Conservation (phyloP, 1,140 invertebrate genomes). For the Melitaea cinxia region DNA sequence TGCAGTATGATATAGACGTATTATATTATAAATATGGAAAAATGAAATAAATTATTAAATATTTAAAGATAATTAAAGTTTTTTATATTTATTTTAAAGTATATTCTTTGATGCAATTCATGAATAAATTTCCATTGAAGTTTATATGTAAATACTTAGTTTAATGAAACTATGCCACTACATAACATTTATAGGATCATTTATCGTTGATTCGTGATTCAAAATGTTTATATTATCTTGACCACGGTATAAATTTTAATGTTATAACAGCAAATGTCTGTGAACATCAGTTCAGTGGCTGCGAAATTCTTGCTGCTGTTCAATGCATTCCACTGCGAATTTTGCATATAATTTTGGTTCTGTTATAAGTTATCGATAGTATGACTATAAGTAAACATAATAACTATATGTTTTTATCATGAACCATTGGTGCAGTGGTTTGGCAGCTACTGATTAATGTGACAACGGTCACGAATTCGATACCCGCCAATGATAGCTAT, state of each 20-base stretch:
- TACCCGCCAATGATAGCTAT: no score
- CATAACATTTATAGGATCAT: not conserved
- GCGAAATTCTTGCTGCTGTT: slow-evolving; percentile 13
- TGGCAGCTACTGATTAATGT: no score
- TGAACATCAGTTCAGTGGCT: slow-evolving; percentile 20
- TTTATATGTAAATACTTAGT: not conserved
- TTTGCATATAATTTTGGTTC: slow-evolving; percentile 5
- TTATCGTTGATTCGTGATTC: slow-evolving; percentile 9
- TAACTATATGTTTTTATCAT: no score
- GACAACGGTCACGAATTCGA: no score
- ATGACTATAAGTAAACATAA: not conserved
- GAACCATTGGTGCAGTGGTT: no score
- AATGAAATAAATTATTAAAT: no score
- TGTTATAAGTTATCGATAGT: not conserved
- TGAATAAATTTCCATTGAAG: slow-evolving; percentile 20
- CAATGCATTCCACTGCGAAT: slow-evolving; percentile 9
- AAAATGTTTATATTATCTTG: slow-evolving; percentile 20
- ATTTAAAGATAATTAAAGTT: not conserved
- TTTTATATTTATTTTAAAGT: not conserved
- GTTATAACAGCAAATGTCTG: slow-evolving; percentile 25
- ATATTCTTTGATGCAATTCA: not conserved
- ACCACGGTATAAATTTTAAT: slow-evolving; percentile 18
- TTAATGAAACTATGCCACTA: not conserved
- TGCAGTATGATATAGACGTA: no score
- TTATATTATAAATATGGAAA: no score